Percentiles rank a stretch among this genome's conserved stretches.
phyloP scores from a whole-genome alignment of 1,140 invertebrate species.

The Camponotus vicinus region DNA sequence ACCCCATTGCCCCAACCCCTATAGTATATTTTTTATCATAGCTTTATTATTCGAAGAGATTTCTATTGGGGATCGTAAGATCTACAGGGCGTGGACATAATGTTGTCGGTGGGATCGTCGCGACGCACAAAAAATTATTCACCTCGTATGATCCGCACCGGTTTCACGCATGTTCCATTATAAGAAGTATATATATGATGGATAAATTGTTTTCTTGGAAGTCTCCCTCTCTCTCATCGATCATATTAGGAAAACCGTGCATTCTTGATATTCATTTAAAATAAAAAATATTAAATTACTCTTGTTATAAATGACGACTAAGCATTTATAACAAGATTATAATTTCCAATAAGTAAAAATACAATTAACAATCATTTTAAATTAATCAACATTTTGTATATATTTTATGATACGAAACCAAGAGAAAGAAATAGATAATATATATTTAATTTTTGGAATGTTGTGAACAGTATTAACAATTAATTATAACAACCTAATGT shows the following conservation, averaged over 20 bases:
- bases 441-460: not conserved
- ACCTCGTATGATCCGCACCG: not conserved
- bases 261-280: not conserved
- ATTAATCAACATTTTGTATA: not conserved
- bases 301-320: too few relatives aligned
- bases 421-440: not conserved
- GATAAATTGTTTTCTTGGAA: constrained; percentile 37
- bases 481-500: not conserved
- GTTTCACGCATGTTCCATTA: not conserved
- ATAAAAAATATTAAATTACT: not conserved
- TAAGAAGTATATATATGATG: constrained; percentile 6
- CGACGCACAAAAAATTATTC: constrained; percentile 38
- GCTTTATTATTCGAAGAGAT: not conserved
- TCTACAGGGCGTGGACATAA: constrained; percentile 12
- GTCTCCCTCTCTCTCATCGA: not conserved
- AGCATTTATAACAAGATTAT: not conserved
- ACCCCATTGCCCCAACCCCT: not conserved
- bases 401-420: not conserved
- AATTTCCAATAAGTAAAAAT: not conserved
- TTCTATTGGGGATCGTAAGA: constrained; percentile 26
- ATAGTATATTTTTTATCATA: not conserved
- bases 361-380: not conserved
- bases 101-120: not conserved
- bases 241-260: not conserved
- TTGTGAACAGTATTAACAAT: not conserved